Evolutionary conservation across 2,888 invertebrate genomes (phyloP).

Genomic region (Trissoscelio sp.): DNA sequence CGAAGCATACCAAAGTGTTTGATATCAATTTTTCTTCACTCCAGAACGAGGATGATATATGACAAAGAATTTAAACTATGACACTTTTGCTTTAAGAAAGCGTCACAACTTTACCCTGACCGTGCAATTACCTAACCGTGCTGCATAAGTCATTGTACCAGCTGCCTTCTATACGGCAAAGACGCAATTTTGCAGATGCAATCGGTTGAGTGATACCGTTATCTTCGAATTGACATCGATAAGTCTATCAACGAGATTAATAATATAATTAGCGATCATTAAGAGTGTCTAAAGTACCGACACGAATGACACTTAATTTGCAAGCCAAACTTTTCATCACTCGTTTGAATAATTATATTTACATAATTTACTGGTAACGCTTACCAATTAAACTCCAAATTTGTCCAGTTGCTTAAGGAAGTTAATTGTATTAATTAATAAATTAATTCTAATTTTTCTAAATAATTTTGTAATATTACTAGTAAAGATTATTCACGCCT

Average conservation of each 20-base stretch:
- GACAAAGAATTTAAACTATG: conserved; percentile 34
- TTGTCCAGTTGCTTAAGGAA: too few relatives aligned
- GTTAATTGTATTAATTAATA: too few relatives aligned
- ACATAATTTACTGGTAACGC: too few relatives aligned
- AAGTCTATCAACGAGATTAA: conserved; percentile 57
- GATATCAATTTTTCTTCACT: conserved; percentile 37
- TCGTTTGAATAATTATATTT: conserved; percentile 10
- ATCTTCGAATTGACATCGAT: conserved; percentile 51
- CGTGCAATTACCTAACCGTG: conserved; percentile 39
- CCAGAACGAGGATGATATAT: conserved; percentile 68
- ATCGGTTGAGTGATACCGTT: conserved; percentile 32
- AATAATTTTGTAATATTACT: too few relatives aligned
- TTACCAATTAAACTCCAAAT: too few relatives aligned
- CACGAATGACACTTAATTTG: conserved; percentile 17
- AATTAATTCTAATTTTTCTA: too few relatives aligned
- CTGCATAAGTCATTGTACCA: conserved; percentile 50
- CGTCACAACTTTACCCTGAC: conserved; percentile 5
- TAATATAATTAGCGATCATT: conserved; percentile 60
- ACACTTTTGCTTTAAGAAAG: conserved; percentile 48
- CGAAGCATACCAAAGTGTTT: conserved; percentile 24
- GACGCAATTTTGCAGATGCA: conserved; percentile 52
- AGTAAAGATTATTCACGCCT: too few relatives aligned
- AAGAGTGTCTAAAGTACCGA: conserved; percentile 22
- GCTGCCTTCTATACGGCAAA: conserved; percentile 44
- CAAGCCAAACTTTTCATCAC: conserved; percentile 12